Conservation (phyloP, 2,888 invertebrate species). For the Aphidius colemani region DNA sequence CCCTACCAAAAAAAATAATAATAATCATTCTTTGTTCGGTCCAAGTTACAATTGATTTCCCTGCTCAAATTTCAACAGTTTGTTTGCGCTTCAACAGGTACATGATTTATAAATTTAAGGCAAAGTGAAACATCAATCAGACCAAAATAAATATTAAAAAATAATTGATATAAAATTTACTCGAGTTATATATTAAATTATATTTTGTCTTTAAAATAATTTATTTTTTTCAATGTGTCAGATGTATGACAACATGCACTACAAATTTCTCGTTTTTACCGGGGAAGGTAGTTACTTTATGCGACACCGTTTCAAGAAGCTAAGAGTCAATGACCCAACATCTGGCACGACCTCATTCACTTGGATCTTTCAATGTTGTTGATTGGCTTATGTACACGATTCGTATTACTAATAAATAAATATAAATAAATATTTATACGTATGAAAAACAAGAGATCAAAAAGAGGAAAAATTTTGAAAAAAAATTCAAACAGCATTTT, state of each 20-base stretch:
- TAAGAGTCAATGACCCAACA: slow-evolving; percentile 23
- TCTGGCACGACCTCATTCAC: slow-evolving; percentile 24
- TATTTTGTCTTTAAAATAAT: too few relatives aligned
- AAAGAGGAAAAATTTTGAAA: neutral
- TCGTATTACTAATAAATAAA: neutral
- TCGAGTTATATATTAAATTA: too few relatives aligned
- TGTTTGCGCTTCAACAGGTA: too few relatives aligned
- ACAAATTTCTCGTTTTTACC: slow-evolving; percentile 21
- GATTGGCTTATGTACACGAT: neutral
- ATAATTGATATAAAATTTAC: too few relatives aligned
- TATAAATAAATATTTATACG: too few relatives aligned
- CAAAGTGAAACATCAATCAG: too few relatives aligned
- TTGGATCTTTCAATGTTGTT: neutral
- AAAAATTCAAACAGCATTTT: neutral
- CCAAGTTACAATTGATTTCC: slow-evolving; percentile 24
- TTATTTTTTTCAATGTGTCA: slow-evolving; percentile 1
- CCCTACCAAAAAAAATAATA: slow-evolving; percentile 10
- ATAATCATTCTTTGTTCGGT: slow-evolving; percentile 30
- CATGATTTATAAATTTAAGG: too few relatives aligned
- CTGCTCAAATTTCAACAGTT: slow-evolving; percentile 13
- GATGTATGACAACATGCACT: slow-evolving; percentile 1
- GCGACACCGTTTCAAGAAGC: slow-evolving; percentile 18
- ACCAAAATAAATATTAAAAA: too few relatives aligned
- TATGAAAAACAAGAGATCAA: too few relatives aligned
- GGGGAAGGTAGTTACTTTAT: slow-evolving; percentile 10